These are phyloP conservation scores for Nysson spinosus DNA, from an alignment of 2,888 invertebrate genomes.

Conservation along the genomic window DNA sequence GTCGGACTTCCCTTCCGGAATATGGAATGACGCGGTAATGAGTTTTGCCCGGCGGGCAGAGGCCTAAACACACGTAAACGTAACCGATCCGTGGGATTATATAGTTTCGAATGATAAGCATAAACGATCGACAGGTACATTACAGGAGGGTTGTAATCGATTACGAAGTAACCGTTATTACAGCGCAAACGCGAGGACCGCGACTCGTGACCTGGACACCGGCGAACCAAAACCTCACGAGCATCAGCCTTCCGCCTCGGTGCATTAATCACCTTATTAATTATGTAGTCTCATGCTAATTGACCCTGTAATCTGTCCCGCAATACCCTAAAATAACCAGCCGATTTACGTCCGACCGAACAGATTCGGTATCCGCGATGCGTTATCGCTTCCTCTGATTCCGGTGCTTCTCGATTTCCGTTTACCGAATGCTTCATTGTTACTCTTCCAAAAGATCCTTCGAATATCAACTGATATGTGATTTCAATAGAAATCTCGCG, in stretches of 20 bases:
- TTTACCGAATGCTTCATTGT: neutral
- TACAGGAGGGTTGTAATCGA: constrained; percentile 51
- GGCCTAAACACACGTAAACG: constrained; percentile 51
- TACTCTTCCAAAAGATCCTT: too few relatives aligned
- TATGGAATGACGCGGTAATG: constrained; percentile 67
- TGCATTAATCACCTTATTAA: constrained; percentile 75
- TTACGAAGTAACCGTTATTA: constrained; percentile 43
- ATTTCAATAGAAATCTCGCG: too few relatives aligned
- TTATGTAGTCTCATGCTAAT: constrained; percentile 75
- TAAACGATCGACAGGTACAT: constrained; percentile 27
- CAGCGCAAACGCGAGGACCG: constrained; percentile 48
- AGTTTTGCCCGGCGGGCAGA: constrained; percentile 57
- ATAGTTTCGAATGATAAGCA: constrained; percentile 7
- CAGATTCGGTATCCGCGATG: constrained; percentile 32
- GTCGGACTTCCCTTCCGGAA: constrained; percentile 64
- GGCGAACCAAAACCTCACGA: constrained; percentile 32
- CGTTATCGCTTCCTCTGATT: constrained; percentile 30
- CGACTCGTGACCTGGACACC: constrained; percentile 46
- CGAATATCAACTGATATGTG: too few relatives aligned
- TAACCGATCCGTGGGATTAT: constrained; percentile 42
- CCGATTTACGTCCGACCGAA: constrained; percentile 52
- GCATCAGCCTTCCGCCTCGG: constrained; percentile 71
- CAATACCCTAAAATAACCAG: constrained; percentile 60
- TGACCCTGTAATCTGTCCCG: constrained; percentile 70
- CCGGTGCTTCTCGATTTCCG: neutral